Evolutionary conservation across 2,888 invertebrate species (phyloP), one percentile per base, ranked within the genome.

Genomic region (Temnothorax ravouxi): DNA sequence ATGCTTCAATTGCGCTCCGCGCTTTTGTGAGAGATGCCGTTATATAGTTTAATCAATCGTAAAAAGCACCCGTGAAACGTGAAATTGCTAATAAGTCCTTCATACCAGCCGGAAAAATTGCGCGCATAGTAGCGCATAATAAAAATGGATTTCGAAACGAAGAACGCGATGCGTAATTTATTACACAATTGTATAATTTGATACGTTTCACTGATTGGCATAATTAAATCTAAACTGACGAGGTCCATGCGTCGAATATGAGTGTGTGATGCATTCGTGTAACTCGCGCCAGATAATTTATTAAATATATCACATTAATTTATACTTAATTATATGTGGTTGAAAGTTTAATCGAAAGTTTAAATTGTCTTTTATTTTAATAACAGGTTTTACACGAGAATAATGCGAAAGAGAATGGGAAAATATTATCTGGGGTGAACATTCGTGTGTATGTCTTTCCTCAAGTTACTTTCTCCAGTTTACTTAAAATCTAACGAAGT

Each of bases 21-120:
- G 80, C 82, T 64, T 50, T 66, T 59, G 67, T 62, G 62, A 21
- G 59, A 13, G 61, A 76, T 76, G 72, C 64, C 67, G 15, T 41
- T 50, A n/a, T n/a, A n/a, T n/a, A 47, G 50, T 83, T 85, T 83
- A 79, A 89, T 87, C 87, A 82, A 82, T 81, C 56, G 84, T 76
- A 47, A 71, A 50, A 76, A 84, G 50, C 84, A 21, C 5, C 38
- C 67, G 52, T 72, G 69, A 81, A 83, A 89, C 67, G 52, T 72
- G 69, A 81, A 83, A 89, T 87, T 85, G 79, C 75, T 86, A 84
- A 89, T 85, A 86, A 75, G 72, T 64, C n/a, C 56, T 47, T 74
- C 79, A 52, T 64, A 84, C 79, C 79, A 80, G 62, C 71, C 34
- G 84, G 59, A 85, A 84, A 81, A 61, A 67, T 80, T 64, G 62